Evolutionary conservation across 2,113 vertebrate genomes (phyloP), one percentile per base, ranked within the genome.

Genomic region (Dasyprocta punctata): DNA sequence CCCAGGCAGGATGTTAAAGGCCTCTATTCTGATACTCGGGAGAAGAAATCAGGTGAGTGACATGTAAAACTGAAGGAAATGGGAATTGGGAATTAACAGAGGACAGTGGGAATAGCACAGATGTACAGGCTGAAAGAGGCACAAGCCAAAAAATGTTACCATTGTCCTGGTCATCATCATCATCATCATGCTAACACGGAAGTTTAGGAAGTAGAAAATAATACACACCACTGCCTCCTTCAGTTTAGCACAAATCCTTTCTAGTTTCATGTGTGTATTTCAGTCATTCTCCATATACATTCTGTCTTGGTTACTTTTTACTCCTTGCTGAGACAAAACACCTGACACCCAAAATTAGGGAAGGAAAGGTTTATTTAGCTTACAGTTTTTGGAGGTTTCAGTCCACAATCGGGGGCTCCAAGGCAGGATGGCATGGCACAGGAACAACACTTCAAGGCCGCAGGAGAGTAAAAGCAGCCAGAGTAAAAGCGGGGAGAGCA

Each of bases 11-110:
- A 99, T 41, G 92, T 98, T 44, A 99, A 99, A 98, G 97, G 98
- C 56, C 97, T 98, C 71, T 99, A 98, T 96, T 98, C 99, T 16
- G 99, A 99, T 44, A 98, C 98, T 96, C 99, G 99, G 97, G 99
- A 99, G 97, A 99, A 99, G 97, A 99, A 99, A 97, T 98, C 99
- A 78, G 98, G 99, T 99, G 60, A 86, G 99, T 97, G 52, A 77
- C 69, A 28, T 24, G 26, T 54, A 16, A 61, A 52, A 83, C 17
- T 41, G 65, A 28, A 47, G 77, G 54, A 54, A 30, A 7, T 36
- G 85, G 86, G 16, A 33, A 65, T 14, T n/a, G 28, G 65, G 54
- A 77, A 81, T 47, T 69, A 36, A 52, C 26, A 65, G 75, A 86
- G 58, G 90, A n/a, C 36, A 65, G 0, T 49, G 52, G 30, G 12